Evolutionary conservation across 2,888 invertebrate genomes (phyloP).

Genomic region (Caenorhabditis panamensis): DNA sequence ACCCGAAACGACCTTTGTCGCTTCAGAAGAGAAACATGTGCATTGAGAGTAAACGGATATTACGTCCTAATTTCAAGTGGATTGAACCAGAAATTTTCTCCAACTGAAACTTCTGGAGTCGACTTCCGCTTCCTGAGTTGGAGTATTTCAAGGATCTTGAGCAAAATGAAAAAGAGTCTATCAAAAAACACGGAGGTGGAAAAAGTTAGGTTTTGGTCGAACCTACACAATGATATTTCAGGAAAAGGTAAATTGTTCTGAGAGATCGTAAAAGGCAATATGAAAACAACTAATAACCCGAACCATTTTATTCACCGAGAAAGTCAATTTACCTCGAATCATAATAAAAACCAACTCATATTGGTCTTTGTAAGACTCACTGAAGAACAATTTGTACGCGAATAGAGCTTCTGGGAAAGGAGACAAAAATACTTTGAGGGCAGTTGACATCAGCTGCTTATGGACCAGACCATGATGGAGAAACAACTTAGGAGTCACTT

Average conservation of each 20-base stretch:
- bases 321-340: slow-evolving; percentile 1
- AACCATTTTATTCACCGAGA: neutral
- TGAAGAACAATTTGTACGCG: neutral
- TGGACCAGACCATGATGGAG: neutral
- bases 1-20: slow-evolving; percentile 29
- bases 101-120: slow-evolving; percentile 1
- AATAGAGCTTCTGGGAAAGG: neutral
- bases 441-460: too few species aligned
- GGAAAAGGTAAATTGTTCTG: neutral
- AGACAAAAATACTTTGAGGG: too few species aligned
- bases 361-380: neutral
- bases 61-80: slow-evolving; percentile 35
- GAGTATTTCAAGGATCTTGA: neutral
- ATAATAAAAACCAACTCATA: slow-evolving; percentile 3
- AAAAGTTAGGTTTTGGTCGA: neutral
- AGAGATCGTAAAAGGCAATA: neutral
- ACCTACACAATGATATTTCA: neutral
- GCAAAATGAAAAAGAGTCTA: neutral
- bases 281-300: neutral
- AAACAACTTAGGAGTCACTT: slow-evolving; percentile 28
- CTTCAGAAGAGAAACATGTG: slow-evolving; percentile 9
- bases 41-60: slow-evolving; percentile 39
- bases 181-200: neutral
- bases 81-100: slow-evolving; percentile 25
- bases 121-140: slow-evolving; percentile 31